Conservation (phyloP, 1,140 invertebrate species). For the Lepidurus apus region DNA sequence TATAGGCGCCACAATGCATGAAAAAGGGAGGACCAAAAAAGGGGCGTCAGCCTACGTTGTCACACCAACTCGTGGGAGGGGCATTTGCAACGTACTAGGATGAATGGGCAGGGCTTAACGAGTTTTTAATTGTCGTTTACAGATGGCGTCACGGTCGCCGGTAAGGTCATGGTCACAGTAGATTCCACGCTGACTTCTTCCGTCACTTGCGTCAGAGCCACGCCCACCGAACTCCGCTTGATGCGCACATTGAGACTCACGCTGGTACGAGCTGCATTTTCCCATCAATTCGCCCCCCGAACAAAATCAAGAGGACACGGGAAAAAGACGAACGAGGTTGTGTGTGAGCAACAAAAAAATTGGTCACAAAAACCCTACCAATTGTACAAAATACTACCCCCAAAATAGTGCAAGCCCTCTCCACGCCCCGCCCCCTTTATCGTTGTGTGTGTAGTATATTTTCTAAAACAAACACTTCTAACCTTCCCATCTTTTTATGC, state of each 20-base stretch:
- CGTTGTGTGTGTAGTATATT: neutral
- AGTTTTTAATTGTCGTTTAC: neutral
- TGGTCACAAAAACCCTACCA: neutral
- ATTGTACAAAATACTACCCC: neutral
- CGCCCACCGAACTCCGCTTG: neutral
- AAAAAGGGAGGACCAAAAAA: neutral
- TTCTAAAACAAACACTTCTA: neutral
- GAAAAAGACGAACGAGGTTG: neutral
- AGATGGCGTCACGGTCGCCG: neutral
- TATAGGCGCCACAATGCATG: conserved; percentile 16
- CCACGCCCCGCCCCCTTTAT: conserved; percentile 11
- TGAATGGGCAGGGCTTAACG: neutral
- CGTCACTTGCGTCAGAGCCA: neutral
- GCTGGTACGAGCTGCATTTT: neutral
- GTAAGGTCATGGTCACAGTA: conserved; percentile 10
- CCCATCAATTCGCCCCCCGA: neutral
- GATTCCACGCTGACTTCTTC: conserved; percentile 7
- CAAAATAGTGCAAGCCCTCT: neutral
- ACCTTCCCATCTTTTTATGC: too few relatives aligned
- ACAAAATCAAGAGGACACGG: neutral
- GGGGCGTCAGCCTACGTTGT: neutral
- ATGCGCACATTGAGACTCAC: conserved; percentile 17
- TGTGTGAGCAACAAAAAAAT: neutral
- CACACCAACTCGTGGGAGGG: neutral
- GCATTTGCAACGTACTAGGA: neutral